Evolutionary conservation across 2,888 invertebrate species (phyloP).

Genomic region (Agriopis aurantiaria): DNA sequence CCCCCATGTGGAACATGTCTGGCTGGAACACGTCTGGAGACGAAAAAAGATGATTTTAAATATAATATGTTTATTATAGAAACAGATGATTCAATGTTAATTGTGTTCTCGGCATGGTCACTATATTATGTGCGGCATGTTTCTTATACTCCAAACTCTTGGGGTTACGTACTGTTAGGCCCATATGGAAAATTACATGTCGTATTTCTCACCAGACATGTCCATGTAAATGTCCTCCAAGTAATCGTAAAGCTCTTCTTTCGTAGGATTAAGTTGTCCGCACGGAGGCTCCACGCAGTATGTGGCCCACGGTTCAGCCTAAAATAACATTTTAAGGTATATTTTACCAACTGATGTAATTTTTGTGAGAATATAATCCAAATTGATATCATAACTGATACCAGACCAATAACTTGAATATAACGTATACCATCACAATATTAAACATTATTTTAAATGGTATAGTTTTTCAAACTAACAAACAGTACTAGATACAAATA

Average conservation of each 20-base stretch:
- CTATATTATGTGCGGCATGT: background rate
- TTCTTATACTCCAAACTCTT: too few relatives aligned
- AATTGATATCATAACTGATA: too few relatives aligned
- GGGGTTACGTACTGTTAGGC: background rate
- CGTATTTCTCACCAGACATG: conserved; percentile 85
- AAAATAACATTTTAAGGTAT: background rate
- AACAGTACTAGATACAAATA: too few relatives aligned
- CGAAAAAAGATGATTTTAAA: background rate
- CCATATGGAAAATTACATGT: background rate
- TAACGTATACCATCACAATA: too few relatives aligned
- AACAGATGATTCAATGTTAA: background rate
- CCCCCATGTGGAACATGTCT: conserved; percentile 96
- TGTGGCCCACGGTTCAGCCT: conserved; percentile 90
- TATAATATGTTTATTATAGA: background rate
- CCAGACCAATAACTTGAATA: too few relatives aligned
- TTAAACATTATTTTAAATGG: too few relatives aligned
- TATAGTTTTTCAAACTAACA: too few relatives aligned
- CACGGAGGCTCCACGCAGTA: conserved; percentile 95
- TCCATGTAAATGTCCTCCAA: conserved; percentile 91
- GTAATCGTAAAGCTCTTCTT: conserved; percentile 89
- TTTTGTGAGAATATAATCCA: too few relatives aligned
- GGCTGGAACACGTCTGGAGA: conserved; percentile 84
- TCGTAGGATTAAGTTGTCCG: conserved; percentile 92
- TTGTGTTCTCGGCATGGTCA: background rate
- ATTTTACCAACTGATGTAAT: background rate